These are phyloP conservation scores for Enoplosus armatus DNA, from an alignment of 2,797 vertebrate species.

Conservation along the genomic window DNA sequence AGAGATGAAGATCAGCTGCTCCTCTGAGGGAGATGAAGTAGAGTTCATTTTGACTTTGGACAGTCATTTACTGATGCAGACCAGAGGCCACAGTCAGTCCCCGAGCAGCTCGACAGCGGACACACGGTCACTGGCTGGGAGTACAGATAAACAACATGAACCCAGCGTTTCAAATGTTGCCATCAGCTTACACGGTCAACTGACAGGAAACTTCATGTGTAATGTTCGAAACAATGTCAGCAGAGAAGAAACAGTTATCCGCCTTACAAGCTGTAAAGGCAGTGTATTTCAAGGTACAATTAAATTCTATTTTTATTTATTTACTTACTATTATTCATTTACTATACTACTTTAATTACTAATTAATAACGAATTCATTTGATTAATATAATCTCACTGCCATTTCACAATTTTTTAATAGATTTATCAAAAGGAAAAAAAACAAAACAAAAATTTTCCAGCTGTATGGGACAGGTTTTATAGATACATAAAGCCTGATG, in stretches of 20 bases:
- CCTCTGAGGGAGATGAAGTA: conserved; percentile 21
- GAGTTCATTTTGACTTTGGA: conserved; percentile 22
- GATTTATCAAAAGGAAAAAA: no score
- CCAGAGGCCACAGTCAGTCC: neutral
- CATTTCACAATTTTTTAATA: neutral
- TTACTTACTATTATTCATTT: no score
- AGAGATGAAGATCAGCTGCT: conserved; percentile 43
- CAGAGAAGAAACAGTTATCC: neutral
- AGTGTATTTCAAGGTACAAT: accelerated
- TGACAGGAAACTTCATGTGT: conserved; percentile 23
- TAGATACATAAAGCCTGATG: neutral
- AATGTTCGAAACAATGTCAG: conserved; percentile 23
- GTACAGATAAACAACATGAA: neutral
- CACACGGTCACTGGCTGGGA: neutral
- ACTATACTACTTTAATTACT: no score
- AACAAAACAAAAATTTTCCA: neutral
- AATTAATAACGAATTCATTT: neutral
- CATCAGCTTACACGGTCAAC: conserved; percentile 2
- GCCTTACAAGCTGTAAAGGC: conserved; percentile 18
- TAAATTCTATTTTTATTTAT: neutral
- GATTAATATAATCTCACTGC: accelerated
- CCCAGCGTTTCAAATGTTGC: neutral
- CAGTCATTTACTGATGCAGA: neutral
- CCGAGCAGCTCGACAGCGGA: neutral
- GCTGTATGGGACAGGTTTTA: neutral